Base-by-base conservation (phyloP, 2,888 invertebrate species). In the Drosophila melanocephala region DNA sequence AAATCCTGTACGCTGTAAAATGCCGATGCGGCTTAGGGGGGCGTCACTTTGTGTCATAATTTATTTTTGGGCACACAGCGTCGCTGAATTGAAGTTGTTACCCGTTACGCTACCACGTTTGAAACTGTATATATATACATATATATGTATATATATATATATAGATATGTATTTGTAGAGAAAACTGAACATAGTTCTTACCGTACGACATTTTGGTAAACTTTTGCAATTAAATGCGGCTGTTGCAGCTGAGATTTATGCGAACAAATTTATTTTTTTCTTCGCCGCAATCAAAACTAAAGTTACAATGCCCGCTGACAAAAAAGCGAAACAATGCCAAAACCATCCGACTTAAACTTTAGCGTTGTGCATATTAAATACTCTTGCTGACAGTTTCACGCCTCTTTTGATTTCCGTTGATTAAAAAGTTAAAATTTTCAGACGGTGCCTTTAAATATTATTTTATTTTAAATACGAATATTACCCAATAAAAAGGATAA, bases 181-280 rank as follows among this genome's bases (percentile, higher is more conserved):
- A 3, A 47, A 42, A 58, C 16, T n/a, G 57, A 58, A 30, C 58
- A 58, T 6, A 26, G 22, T 9, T 16, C 16, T 26, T 9, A 39
- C 37, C 47, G 28, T 39, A 33, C 44, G 62, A 69, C 63, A 78
- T 57, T 50, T 83, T 66, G 67, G 55, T 65, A 85, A 79, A 87
- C 57, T 84, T 87, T 71, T 50, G 83, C 70, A 87, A 87, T 87
- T 89, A 87, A 84, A 84, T 87, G 77, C 75, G 70, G 67, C 73
- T 77, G 73, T 68, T 72, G 85, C 72, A 79, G 69, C 28, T 57
- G 61, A 77, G 85, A 85, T 84, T 89, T 87, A 84, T 81, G 76
- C 63, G 61, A 67, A 47, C 26, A 26, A 22, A 10, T 61, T 30
- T 26, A 22, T 28, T 62, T 28, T 57, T 70, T 64, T 56, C 44